These are phyloP conservation scores for Drosophila insularis DNA, from an alignment of 1,140 invertebrate species.

Conservation along the genomic window DNA sequence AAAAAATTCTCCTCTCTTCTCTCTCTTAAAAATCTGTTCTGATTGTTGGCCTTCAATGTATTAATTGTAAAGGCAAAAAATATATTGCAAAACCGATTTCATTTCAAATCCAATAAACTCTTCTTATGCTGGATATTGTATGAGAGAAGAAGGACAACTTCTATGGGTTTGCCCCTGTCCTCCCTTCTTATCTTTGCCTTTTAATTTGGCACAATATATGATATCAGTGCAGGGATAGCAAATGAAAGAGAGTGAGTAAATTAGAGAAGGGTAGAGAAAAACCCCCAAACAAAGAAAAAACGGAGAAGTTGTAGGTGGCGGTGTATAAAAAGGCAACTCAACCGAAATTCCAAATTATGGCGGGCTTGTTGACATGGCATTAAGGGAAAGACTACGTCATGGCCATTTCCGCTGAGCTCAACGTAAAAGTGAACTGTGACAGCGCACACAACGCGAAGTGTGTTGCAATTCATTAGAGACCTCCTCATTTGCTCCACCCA, in stretches of 20 bases:
- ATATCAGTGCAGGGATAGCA: background rate
- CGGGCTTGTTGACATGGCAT: constrained; percentile 40
- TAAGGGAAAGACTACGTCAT: constrained; percentile 28
- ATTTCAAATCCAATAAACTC: no score
- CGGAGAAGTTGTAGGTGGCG: background rate
- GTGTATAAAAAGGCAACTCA: constrained; percentile 5
- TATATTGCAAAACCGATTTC: no score
- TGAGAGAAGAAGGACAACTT: background rate
- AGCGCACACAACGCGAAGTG: constrained; percentile 38
- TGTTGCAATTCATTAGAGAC: constrained; percentile 75
- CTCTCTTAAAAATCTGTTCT: no score
- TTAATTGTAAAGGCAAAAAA: no score
- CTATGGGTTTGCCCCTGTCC: background rate
- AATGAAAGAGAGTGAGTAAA: no score
- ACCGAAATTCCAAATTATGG: constrained; percentile 22
- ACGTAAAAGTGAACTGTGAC: constrained; percentile 58
- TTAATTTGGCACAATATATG: constrained; percentile 17
- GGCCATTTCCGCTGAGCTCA: constrained; percentile 50
- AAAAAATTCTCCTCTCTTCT: no score
- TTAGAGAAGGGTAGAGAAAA: background rate
- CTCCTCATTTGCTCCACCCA: background rate
- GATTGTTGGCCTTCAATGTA: no score
- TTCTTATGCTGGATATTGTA: background rate
- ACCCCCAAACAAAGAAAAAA: background rate
- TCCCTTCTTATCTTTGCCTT: background rate